Conservation (phyloP, 1,140 invertebrate species). For the Parapsyche elsis region DNA sequence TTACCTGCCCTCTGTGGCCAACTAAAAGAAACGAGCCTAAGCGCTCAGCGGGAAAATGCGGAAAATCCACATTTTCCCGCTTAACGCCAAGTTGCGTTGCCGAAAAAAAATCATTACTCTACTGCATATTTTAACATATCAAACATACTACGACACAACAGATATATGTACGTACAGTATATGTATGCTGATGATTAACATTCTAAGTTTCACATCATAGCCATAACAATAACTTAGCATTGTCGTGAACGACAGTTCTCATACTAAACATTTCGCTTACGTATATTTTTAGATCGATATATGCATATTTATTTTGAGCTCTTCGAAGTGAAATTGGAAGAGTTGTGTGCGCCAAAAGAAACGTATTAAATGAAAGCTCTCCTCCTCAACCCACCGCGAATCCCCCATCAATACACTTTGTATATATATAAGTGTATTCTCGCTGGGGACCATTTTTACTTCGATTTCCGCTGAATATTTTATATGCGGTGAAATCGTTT, state of each 20-base stretch:
- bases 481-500: slow-evolving; percentile 46
- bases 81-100: neutral
- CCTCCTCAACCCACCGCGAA: neutral
- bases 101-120: neutral
- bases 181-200: neutral
- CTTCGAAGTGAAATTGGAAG: neutral
- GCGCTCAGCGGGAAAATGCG: neutral
- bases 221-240: too few relatives aligned
- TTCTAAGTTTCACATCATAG: too few relatives aligned
- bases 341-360: neutral
- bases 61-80: too few relatives aligned
- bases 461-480: slow-evolving; percentile 32
- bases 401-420: neutral
- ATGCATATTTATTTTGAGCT: neutral
- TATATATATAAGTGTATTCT: neutral
- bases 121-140: neutral
- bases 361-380: slow-evolving; percentile 3
- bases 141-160: neutral
- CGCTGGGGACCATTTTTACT: slow-evolving; percentile 36
- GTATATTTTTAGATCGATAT: too few relatives aligned
- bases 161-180: neutral
- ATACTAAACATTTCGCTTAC: too few relatives aligned
- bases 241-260: too few relatives aligned
- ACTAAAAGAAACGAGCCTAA: slow-evolving; percentile 49
- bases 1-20: slow-evolving; percentile 47